These are phyloP conservation scores for Silurus lanzhouensis DNA, from an alignment of 2,797 vertebrate species.

Conservation along the genomic window DNA sequence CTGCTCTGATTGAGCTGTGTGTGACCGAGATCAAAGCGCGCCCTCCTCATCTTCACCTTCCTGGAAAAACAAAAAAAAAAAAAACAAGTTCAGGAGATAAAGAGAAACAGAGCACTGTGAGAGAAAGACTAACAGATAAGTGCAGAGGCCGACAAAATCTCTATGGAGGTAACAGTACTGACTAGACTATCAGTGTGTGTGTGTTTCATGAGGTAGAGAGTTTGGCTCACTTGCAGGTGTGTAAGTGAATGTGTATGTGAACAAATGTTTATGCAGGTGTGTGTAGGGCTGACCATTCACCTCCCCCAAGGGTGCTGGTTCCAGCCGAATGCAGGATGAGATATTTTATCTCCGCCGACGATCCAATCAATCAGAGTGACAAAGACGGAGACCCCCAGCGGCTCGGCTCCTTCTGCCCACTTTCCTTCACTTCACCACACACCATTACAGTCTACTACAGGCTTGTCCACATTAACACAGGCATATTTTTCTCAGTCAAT, in stretches of 20 bases:
- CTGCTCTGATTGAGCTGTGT: conserved; percentile 32
- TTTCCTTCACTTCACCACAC: conserved; percentile 41
- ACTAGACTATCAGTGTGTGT: conserved; percentile 44
- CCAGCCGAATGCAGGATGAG: conserved; percentile 62
- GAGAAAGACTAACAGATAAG: conserved; percentile 28
- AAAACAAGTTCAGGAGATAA: background rate
- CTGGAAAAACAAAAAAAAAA: conserved; percentile 10
- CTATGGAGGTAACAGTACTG: conserved; percentile 12
- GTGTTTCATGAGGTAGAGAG: conserved; percentile 18
- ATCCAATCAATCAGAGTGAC: conserved; percentile 75
- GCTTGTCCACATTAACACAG: too few species aligned
- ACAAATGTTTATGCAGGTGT: conserved; percentile 46
- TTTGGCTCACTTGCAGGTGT: conserved; percentile 31
- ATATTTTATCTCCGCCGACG: conserved; percentile 75
- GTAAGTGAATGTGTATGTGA: conserved; percentile 21
- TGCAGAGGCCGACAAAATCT: conserved; percentile 22
- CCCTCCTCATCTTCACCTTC: background rate
- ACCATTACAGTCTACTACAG: conserved; percentile 40
- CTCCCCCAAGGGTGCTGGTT: conserved; percentile 48
- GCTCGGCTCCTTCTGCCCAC: conserved; percentile 48
- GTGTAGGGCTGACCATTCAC: conserved; percentile 45
- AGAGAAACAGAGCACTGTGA: conserved; percentile 14
- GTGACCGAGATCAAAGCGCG: conserved; percentile 35
- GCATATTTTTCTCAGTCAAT: too few species aligned
- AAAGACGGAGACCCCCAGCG: conserved; percentile 68